Evolutionary conservation across 2,888 invertebrate species (phyloP).

Genomic region (Mechanitis messenoides): DNA sequence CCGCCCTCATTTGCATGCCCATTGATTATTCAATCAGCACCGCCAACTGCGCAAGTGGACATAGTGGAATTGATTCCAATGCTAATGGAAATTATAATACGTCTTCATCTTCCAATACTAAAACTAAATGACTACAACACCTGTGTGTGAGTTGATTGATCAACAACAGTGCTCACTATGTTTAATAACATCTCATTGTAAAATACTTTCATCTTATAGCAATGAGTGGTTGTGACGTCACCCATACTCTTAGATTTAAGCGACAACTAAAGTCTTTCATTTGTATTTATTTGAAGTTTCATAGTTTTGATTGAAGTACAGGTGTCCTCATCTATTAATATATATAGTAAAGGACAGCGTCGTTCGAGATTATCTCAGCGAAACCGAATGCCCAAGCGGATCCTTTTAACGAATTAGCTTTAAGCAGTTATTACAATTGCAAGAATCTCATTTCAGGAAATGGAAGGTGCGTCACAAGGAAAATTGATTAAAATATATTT

Average conservation of each 20-base stretch:
- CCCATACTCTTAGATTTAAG: conserved; percentile 10
- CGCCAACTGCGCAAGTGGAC: conserved; percentile 41
- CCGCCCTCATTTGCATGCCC: conserved; percentile 63
- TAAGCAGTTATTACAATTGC: conserved; percentile 27
- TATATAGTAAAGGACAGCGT: conserved; percentile 32
- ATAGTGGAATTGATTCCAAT: conserved; percentile 61
- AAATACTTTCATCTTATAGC: too few relatives aligned
- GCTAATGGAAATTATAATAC: conserved; percentile 57
- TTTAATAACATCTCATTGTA: too few relatives aligned
- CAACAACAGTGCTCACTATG: too few relatives aligned
- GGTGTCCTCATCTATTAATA: conserved; percentile 32
- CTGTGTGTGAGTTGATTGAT: too few relatives aligned
- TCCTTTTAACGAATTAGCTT: conserved; percentile 37
- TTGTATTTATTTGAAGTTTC: conserved; percentile 17
- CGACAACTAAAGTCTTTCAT: conserved; percentile 16
- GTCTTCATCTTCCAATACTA: conserved; percentile 20
- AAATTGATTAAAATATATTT: conserved; percentile 12
- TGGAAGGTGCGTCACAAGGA: conserved; percentile 7
- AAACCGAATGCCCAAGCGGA: conserved; percentile 29
- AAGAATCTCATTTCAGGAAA: conserved; percentile 16
- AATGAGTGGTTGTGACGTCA: not conserved
- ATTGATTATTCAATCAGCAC: conserved; percentile 71
- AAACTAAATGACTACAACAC: conserved; percentile 9
- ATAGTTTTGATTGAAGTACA: conserved; percentile 22
- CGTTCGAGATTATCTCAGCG: conserved; percentile 42